Conservation (phyloP, 1,140 invertebrate genomes). For the Zophobas morio region DNA sequence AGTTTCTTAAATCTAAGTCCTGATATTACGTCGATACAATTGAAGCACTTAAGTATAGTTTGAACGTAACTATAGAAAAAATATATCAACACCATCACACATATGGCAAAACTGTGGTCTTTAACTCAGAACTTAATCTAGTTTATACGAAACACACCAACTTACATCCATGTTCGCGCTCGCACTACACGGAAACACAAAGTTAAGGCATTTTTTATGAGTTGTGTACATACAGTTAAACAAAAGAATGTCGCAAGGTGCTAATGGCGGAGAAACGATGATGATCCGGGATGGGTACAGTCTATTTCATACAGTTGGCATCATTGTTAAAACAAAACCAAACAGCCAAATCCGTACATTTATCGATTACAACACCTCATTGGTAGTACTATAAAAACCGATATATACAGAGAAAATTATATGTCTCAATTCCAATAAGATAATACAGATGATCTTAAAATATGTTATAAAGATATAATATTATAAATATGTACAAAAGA, state of each 20-base stretch:
- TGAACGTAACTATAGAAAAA: conserved; percentile 42
- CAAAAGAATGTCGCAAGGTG: neutral
- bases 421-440: conserved; percentile 44
- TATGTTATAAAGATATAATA: conserved; percentile 39
- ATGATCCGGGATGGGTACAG: conserved; percentile 20
- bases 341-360: conserved; percentile 43
- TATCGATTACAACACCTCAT: conserved; percentile 39
- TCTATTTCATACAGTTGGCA: conserved; percentile 45
- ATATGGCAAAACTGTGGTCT: conserved; percentile 45
- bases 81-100: conserved; percentile 46
- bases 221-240: conserved; percentile 26
- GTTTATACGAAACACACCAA: conserved; percentile 35
- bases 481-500: conserved; percentile 42
- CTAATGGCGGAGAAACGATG: neutral
- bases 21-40: conserved; percentile 37
- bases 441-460: conserved; percentile 46
- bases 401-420: conserved; percentile 45
- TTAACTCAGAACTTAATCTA: conserved; percentile 39
- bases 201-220: conserved; percentile 40
- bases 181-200: conserved; percentile 38
- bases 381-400: conserved; percentile 40
- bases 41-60: conserved; percentile 42
- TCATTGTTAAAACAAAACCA: conserved; percentile 43
- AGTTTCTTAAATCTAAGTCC: conserved; percentile 19
- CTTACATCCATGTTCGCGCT: conserved; percentile 36